Evolutionary conservation across 2,797 vertebrate genomes (phyloP), one percentile per base, ranked within the genome.

Genomic region (Argentina silus): DNA sequence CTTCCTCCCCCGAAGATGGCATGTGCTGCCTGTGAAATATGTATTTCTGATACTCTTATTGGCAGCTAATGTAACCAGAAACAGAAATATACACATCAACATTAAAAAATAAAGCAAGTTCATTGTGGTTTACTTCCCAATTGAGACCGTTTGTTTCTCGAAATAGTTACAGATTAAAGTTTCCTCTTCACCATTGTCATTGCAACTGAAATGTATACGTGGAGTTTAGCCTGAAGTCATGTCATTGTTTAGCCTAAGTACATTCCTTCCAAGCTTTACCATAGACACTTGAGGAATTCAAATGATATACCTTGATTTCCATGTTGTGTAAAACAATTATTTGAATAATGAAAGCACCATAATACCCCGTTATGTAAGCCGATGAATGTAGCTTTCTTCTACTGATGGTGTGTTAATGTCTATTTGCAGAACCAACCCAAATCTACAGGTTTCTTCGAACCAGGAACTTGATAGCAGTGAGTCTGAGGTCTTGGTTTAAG

Each of bases 361-460:
- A n/a, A 6, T 7, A 19, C 6, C n/a, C 19, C n/a, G 17, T 57
- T 19, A 57, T 57, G 17, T 36, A 36, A 4, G 45, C 44, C 17
- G 9, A 48, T 45, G 11, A 65, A 19, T 64, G 8, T 43, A 42
- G 4, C n/a, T 12, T 27, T 36, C 10, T 17, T 21, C 11, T 51
- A 59, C 55, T 56, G 21, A 47, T 14, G 7, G 51, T 36, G 42
- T 47, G 7, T 27, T 8, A 59, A 66, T 57, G 7, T 75, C 42
- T 83, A 1, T 79, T 79, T 43, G 15, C 88, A 96, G 95, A 96
- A 82, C 95, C 95, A 69, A 96, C 95, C 62, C 95, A 96, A 89
- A 96, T 96, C 86, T 96, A 96, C 89, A 93, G 95, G 92, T 96
- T 96, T 91, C 94, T 96, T 62, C 93, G 95, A 79, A 96, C 95